Evolutionary conservation across 2,888 invertebrate genomes (phyloP).

Genomic region (Pasiphila rectangulata): DNA sequence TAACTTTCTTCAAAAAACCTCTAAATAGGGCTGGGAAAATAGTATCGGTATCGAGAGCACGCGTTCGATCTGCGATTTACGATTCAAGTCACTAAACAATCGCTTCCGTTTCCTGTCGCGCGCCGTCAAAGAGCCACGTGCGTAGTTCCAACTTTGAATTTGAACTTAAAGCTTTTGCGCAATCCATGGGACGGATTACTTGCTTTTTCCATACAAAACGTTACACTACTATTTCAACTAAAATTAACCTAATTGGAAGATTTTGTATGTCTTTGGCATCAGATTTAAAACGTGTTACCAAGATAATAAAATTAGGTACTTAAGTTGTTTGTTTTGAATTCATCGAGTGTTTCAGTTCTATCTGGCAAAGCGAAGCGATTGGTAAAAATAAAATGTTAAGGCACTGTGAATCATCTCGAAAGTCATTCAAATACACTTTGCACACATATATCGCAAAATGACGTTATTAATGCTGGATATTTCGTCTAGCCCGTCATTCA

Average conservation of each 20-base stretch:
- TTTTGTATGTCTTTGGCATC: constrained; percentile 5
- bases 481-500: too few relatives aligned
- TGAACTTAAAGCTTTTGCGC: constrained; percentile 19
- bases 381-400: too few relatives aligned
- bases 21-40: constrained; percentile 37
- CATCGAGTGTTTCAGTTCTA: too few relatives aligned
- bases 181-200: constrained; percentile 1
- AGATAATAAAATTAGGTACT: background rate
- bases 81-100: constrained; percentile 62
- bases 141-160: constrained; percentile 34
- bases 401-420: too few relatives aligned
- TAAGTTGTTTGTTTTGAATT: background rate
- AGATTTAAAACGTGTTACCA: background rate
- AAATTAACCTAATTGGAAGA: background rate
- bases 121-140: constrained; percentile 50
- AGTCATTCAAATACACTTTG: too few relatives aligned
- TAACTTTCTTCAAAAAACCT: constrained; percentile 10
- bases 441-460: too few relatives aligned
- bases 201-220: background rate
- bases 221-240: background rate
- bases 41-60: constrained; percentile 29
- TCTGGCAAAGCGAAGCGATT: too few relatives aligned
- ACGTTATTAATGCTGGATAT: too few relatives aligned
- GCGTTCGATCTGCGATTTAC: constrained; percentile 51
- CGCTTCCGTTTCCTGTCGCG: constrained; percentile 70